Evolutionary conservation across 2,797 vertebrate genomes (phyloP).

Genomic region (Channallabes apus): DNA sequence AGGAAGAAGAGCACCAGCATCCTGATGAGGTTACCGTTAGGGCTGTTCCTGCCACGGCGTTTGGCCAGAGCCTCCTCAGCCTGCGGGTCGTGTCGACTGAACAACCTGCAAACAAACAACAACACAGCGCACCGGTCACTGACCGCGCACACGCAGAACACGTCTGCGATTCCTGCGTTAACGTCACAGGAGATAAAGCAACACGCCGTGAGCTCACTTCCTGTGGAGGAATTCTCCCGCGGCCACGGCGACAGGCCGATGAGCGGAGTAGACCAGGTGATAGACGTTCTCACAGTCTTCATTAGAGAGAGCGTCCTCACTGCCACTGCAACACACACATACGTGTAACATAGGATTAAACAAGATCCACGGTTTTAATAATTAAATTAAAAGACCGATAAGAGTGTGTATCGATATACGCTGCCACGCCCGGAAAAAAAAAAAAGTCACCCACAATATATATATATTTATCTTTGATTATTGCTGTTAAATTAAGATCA

Average conservation of each 20-base stretch:
- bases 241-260: constrained; percentile 93
- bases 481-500: no score
- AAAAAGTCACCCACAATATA: no score
- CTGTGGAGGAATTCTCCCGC: constrained; percentile 98
- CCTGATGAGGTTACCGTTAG: constrained; percentile 94
- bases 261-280: constrained; percentile 98
- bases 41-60: constrained; percentile 93
- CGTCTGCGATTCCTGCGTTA: no score
- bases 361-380: neutral
- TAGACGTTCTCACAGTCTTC: constrained; percentile 99
- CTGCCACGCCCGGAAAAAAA: no score
- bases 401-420: neutral
- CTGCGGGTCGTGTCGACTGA: constrained; percentile 93
- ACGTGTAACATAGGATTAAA: neutral
- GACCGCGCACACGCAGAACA: neutral
- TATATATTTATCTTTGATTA: no score
- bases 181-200: neutral
- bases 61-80: constrained; percentile 91
- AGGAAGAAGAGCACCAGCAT: constrained; percentile 89
- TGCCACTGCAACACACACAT: constrained; percentile 45
- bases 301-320: constrained; percentile 58
- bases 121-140: neutral
- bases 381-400: neutral
- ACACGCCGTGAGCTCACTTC: constrained; percentile 79
- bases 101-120: constrained; percentile 76